Evolutionary conservation across 2,888 invertebrate genomes (phyloP).

Genomic region (Hoplodrina ambigua): DNA sequence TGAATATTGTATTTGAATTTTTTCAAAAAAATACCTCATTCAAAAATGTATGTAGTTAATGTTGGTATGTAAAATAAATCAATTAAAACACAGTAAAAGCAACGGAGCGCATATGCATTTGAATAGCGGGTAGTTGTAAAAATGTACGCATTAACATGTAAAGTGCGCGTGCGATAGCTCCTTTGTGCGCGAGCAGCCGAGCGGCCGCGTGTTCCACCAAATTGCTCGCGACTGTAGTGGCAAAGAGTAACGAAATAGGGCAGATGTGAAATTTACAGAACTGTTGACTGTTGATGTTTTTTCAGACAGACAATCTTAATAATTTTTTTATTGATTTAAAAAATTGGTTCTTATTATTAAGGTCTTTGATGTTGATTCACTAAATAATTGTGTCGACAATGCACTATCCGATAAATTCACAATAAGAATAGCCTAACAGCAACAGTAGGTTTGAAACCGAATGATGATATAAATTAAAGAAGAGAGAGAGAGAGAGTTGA

Average conservation of each 20-base stretch:
- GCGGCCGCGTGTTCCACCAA: slow-evolving; percentile 32
- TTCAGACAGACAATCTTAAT: not conserved
- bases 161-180: slow-evolving; percentile 36
- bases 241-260: not conserved
- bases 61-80: slow-evolving; percentile 41
- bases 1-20: no score
- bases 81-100: slow-evolving; percentile 38
- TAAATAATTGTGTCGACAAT: no score
- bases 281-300: not conserved
- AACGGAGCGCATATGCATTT: slow-evolving; percentile 46
- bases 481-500: no score
- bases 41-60: slow-evolving; percentile 5
- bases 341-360: no score
- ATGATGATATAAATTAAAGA: no score
- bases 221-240: slow-evolving; percentile 37
- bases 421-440: no score
- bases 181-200: slow-evolving; percentile 42
- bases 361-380: no score
- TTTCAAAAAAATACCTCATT: not conserved
- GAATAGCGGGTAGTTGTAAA: slow-evolving; percentile 45
- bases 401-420: no score
- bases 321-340: no score
- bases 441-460: no score
- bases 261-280: not conserved
- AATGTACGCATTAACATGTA: slow-evolving; percentile 47